phyloP scores from a whole-genome alignment of 2,113 vertebrate species.

The Coptodon rendalli region DNA sequence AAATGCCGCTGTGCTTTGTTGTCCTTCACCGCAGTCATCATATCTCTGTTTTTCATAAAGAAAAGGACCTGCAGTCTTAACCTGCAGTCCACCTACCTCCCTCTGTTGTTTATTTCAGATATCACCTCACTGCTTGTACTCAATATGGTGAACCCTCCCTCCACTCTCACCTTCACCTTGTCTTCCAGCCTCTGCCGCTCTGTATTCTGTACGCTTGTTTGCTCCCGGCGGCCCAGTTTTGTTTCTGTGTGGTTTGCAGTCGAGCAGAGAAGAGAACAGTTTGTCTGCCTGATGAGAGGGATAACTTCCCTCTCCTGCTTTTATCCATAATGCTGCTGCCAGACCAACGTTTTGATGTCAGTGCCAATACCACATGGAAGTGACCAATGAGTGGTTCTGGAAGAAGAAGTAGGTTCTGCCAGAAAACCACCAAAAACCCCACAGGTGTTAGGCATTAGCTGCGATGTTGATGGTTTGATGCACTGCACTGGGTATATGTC shows the following conservation, averaged over 20 bases:
- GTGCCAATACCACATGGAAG: neutral
- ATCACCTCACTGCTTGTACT: neutral
- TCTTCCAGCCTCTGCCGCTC: neutral
- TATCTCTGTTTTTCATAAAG: neutral
- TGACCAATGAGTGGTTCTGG: neutral
- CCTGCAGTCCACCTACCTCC: neutral
- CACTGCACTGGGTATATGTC: neutral
- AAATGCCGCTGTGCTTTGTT: neutral
- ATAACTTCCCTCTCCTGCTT: neutral
- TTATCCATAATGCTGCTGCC: neutral
- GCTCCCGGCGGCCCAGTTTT: neutral
- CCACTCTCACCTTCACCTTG: neutral
- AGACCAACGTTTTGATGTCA: neutral
- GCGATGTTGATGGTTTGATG: neutral
- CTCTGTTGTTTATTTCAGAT: neutral
- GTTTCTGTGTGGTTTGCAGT: neutral
- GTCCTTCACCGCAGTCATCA: neutral
- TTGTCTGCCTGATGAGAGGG: neutral
- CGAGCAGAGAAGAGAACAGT: neutral
- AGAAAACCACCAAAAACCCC: neutral
- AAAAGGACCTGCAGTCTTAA: neutral
- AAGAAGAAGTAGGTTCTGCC: neutral
- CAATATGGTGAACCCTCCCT: neutral
- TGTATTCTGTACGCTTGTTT: neutral
- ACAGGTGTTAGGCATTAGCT: constrained; percentile 29